These are phyloP conservation scores for Anomalospiza imberbis DNA, from an alignment of 2,797 vertebrate genomes.

Conservation along the genomic window DNA sequence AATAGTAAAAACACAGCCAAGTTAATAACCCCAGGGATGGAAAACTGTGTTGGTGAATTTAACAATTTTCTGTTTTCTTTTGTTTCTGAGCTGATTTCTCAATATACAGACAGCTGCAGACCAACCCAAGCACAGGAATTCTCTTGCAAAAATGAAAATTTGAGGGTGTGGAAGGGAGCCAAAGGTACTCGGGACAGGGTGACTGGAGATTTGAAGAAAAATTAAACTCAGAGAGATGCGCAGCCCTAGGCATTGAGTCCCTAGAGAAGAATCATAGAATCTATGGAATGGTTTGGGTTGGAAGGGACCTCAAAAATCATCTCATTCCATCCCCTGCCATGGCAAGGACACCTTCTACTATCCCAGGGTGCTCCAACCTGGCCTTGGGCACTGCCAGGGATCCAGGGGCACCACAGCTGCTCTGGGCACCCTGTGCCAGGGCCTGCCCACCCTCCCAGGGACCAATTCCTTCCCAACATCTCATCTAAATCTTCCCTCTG, in stretches of 20 bases:
- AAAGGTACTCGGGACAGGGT: background rate
- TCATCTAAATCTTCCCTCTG: background rate
- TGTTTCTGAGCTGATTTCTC: background rate
- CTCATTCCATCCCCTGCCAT: rapidly evolving
- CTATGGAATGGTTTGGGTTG: background rate
- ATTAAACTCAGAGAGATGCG: background rate
- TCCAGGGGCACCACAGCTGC: background rate
- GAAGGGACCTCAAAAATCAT: background rate
- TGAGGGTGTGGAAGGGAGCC: background rate
- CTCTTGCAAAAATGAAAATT: background rate
- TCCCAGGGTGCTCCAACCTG: background rate
- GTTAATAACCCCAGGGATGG: background rate
- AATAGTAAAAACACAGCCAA: background rate
- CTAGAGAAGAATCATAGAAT: background rate
- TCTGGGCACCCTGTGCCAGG: background rate
- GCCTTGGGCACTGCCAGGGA: rapidly evolving
- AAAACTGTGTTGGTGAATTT: background rate
- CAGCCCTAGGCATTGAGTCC: background rate
- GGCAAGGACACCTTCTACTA: rapidly evolving
- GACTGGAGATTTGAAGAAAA: background rate
- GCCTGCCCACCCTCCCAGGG: rapidly evolving
- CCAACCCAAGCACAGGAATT: background rate
- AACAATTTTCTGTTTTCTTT: background rate
- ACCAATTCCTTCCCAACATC: background rate
- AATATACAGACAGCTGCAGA: background rate